These are phyloP conservation scores for Phengaris alcon DNA, from an alignment of 2,888 invertebrate genomes.

Conservation along the genomic window DNA sequence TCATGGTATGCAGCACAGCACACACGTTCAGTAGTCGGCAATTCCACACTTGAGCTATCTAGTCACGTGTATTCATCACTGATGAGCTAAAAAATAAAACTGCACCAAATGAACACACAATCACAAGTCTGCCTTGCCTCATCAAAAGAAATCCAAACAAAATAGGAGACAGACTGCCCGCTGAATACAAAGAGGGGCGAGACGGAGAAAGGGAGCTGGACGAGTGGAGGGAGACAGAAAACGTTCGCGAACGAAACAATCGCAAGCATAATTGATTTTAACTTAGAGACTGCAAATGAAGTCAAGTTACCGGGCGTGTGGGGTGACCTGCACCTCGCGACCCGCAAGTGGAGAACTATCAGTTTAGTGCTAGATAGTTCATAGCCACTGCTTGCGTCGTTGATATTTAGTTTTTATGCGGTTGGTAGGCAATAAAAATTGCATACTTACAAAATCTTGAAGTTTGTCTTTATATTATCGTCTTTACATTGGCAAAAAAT, in stretches of 20 bases:
- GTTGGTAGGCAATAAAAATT: background rate
- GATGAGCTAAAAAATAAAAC: constrained; percentile 41
- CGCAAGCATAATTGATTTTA: constrained; percentile 76
- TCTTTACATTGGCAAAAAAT: background rate
- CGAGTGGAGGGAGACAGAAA: constrained; percentile 53
- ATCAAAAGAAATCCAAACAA: constrained; percentile 75
- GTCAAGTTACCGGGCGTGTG: constrained; percentile 44
- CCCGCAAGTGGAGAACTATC: background rate
- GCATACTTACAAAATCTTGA: background rate
- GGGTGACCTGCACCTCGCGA: background rate
- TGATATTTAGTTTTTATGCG: background rate
- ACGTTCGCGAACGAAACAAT: constrained; percentile 77
- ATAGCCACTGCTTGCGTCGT: background rate
- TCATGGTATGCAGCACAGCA: constrained; percentile 14
- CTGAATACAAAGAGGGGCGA: constrained; percentile 65
- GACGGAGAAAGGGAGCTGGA: constrained; percentile 30
- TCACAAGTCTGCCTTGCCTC: constrained; percentile 49
- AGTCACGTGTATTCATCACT: constrained; percentile 38
- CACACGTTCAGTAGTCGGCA: background rate
- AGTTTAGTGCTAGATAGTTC: background rate
- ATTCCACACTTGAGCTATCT: constrained; percentile 11
- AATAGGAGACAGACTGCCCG: constrained; percentile 57
- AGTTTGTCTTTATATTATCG: background rate
- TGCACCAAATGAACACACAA: constrained; percentile 46
- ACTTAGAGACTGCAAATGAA: constrained; percentile 71